Evolutionary conservation across 2,888 invertebrate species (phyloP), one percentile per base, ranked within the genome.

Genomic region (Acleris holmiana): DNA sequence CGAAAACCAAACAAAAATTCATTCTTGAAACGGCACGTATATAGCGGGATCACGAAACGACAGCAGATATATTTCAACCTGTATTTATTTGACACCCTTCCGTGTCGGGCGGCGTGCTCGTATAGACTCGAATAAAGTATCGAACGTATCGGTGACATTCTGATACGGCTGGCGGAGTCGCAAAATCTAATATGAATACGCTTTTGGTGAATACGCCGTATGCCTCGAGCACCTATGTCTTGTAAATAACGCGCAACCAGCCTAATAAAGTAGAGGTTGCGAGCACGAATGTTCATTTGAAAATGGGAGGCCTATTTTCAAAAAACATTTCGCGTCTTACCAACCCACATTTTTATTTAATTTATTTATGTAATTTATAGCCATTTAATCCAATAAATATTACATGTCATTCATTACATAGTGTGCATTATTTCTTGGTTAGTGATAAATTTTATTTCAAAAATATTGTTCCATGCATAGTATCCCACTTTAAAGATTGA

Each of bases 101-200:
- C 84, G 87, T 81, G 86, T 85, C 82, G 86, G 83, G 83, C 74
- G 78, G 76, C 71, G 76, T 74, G 80, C 87, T 80, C 84, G 78
- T 78, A 80, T 82, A 82, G 82, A 82, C 83, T 85, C 84, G 84
- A 84, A 89, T 90, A 91, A 88, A 88, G 86, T 89, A 87, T 90
- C 81, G 85, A 85, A 84, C 79, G 84, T 89, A 88, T 88, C 79
- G 86, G 83, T 80, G 86, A 86, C 86, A 86, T 84, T 86, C 86
- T 85, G 82, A 84, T 87, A 84, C 85, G 81, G 84, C 82, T 79
- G 75, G 75, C 82, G 78, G 82, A 82, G 83, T 86, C 83, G 86
- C 83, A 86, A 59, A 89, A 90, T 89, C 89, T 89, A 91, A 91
- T 90, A 91, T 91, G 90, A 89, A 91, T 91, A 88, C 89, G 83